Evolutionary conservation across 2,113 vertebrate genomes (phyloP).

Genomic region (Thomomys bottae): DNA sequence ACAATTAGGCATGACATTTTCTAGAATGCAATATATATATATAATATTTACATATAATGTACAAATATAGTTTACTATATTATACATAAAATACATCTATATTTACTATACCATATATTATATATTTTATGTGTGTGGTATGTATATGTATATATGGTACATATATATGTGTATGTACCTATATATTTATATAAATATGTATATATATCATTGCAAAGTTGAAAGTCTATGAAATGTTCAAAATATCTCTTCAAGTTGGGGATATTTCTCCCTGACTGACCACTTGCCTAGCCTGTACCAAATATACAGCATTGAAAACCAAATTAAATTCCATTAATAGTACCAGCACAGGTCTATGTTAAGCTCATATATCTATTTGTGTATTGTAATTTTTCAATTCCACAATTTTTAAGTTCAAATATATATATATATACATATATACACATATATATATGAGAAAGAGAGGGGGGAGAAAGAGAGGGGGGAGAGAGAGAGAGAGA

Average conservation of each 20-base stretch:
- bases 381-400: not conserved
- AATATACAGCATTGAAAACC: not conserved
- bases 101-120: not conserved
- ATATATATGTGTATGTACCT: no score
- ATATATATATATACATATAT: not conserved
- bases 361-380: not conserved
- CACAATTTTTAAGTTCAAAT: not conserved
- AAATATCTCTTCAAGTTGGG: not conserved
- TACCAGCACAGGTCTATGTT: not conserved
- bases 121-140: no score
- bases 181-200: no score
- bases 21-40: not conserved
- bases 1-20: not conserved
- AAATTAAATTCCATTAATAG: not conserved
- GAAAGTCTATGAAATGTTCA: slow-evolving; percentile 18
- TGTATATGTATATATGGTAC: no score
- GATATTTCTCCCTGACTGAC: not conserved
- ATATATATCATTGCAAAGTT: not conserved
- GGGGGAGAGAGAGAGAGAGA: no score
- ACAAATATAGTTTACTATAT: not conserved
- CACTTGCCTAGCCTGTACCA: not conserved
- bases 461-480: no score
- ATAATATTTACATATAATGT: not conserved
- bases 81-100: not conserved
- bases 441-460: not conserved